Percentiles rank a stretch among this genome's conserved stretches.
These are phyloP conservation scores for Chaetodon trifasciatus DNA, from an alignment of 2,797 vertebrate genomes.

Conservation along the genomic window DNA sequence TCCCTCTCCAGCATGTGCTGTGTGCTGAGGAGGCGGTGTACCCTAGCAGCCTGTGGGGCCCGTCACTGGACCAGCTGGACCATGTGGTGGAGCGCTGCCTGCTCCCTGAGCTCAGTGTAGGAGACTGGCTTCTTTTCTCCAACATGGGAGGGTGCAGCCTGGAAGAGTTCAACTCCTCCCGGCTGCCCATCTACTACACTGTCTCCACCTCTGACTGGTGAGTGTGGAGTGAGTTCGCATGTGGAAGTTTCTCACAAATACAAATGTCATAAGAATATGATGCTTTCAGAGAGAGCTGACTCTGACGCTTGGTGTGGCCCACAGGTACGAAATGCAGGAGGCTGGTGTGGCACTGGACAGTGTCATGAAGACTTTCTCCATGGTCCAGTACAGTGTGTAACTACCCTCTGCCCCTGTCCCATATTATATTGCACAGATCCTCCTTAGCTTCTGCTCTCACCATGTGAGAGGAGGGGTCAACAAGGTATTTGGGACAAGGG, in stretches of 20 bases:
- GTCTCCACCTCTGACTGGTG: slow-evolving; percentile 96
- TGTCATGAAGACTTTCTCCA: slow-evolving; percentile 93
- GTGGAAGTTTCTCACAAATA: not conserved
- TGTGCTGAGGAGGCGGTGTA: slow-evolving; percentile 89
- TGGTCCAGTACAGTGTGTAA: slow-evolving; percentile 93
- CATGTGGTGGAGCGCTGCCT: slow-evolving; percentile 95
- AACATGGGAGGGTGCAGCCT: slow-evolving; percentile 94
- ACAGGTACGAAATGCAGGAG: slow-evolving; percentile 97
- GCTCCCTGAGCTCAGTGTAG: slow-evolving; percentile 94
- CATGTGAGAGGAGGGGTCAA: slow-evolving; percentile 70
- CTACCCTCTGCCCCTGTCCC: slow-evolving; percentile 85
- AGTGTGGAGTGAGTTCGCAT: slow-evolving; percentile 58
- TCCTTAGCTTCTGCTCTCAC: slow-evolving; percentile 78
- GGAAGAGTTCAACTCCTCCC: slow-evolving; percentile 86
- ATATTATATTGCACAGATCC: slow-evolving; percentile 82
- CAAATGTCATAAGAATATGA: not conserved
- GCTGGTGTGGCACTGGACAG: slow-evolving; percentile 92
- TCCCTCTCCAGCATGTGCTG: slow-evolving; percentile 67
- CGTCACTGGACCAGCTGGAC: slow-evolving; percentile 96
- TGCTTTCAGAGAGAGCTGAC: slow-evolving; percentile 10
- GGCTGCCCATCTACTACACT: slow-evolving; percentile 93
- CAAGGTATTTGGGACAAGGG: slow-evolving; percentile 82
- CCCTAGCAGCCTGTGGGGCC: slow-evolving; percentile 97
- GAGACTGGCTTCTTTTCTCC: slow-evolving; percentile 97
- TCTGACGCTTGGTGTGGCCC: slow-evolving; percentile 41